phyloP scores from a whole-genome alignment of 2,113 vertebrate genomes.

The Solea solea region DNA sequence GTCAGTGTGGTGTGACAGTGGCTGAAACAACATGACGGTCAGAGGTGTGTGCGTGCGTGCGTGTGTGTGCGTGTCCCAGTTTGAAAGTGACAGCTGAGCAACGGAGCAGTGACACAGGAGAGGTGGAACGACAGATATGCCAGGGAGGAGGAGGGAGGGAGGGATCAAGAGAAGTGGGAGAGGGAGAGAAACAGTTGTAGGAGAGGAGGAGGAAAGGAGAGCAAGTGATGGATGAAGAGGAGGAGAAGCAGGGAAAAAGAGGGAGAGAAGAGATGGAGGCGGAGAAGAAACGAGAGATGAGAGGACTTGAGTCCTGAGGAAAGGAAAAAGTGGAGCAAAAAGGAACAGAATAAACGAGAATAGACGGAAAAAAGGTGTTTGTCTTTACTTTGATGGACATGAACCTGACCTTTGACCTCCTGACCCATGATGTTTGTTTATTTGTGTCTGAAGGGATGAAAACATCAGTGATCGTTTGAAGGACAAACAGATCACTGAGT shows the following conservation, averaged over 20 bases:
- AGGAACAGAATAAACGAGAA: no score
- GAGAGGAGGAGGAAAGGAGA: neutral
- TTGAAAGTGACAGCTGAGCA: slow-evolving; percentile 65
- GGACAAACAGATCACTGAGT: neutral
- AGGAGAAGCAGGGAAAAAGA: neutral
- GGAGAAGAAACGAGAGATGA: no score
- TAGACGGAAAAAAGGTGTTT: no score
- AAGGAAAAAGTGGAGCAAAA: no score
- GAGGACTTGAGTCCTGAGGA: no score
- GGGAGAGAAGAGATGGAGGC: no score
- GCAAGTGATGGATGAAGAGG: neutral
- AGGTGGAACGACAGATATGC: slow-evolving; percentile 44
- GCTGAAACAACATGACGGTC: slow-evolving; percentile 30
- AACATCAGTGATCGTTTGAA: no score
- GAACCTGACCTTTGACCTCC: no score
- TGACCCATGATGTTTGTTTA: no score
- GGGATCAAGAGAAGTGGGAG: neutral
- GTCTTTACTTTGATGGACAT: no score
- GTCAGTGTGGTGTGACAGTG: slow-evolving; percentile 27
- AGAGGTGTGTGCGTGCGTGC: slow-evolving; percentile 12
- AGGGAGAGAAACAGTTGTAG: neutral
- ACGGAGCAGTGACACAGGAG: slow-evolving; percentile 58
- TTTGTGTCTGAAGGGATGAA: no score
- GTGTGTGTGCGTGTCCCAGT: slow-evolving; percentile 39
- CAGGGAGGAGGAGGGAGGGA: slow-evolving; percentile 8